Percentiles rank a stretch among this genome's conserved stretches.
Evolutionary conservation across 2,888 invertebrate genomes (phyloP).

Genomic region (Meganola albula): DNA sequence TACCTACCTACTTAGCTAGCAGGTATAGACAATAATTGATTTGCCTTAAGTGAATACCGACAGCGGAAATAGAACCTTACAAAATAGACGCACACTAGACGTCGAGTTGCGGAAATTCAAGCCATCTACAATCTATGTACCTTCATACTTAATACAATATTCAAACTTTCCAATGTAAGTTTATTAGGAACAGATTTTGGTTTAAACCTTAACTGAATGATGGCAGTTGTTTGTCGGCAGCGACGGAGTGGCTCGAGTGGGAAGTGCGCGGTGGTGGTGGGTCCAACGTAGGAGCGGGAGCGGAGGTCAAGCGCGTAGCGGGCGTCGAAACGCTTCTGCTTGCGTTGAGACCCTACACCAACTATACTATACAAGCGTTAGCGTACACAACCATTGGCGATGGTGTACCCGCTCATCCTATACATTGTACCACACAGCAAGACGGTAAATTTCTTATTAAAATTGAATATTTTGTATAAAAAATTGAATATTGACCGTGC

Average conservation of each 20-base stretch:
- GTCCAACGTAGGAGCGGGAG: conserved; percentile 52
- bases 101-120: too few species aligned
- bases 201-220: conserved; percentile 65
- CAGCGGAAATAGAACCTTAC: too few species aligned
- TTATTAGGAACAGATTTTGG: too few species aligned
- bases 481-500: background rate
- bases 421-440: conserved; percentile 90
- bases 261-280: conserved; percentile 56
- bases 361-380: conserved; percentile 90
- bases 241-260: conserved; percentile 72
- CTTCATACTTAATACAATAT: too few species aligned
- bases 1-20: too few species aligned
- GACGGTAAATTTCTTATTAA: conserved; percentile 78
- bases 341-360: conserved; percentile 88
- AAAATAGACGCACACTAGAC: too few species aligned
- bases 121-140: too few species aligned
- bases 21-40: too few species aligned
- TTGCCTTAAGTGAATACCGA: too few species aligned
- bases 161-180: too few species aligned
- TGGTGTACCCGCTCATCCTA: conserved; percentile 86
- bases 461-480: background rate
- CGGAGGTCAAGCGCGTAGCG: conserved; percentile 87
- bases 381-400: conserved; percentile 92
- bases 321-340: conserved; percentile 88
- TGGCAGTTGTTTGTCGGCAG: conserved; percentile 75